These are phyloP conservation scores for Protosalanx chinensis DNA, from an alignment of 2,797 vertebrate species.

Conservation along the genomic window DNA sequence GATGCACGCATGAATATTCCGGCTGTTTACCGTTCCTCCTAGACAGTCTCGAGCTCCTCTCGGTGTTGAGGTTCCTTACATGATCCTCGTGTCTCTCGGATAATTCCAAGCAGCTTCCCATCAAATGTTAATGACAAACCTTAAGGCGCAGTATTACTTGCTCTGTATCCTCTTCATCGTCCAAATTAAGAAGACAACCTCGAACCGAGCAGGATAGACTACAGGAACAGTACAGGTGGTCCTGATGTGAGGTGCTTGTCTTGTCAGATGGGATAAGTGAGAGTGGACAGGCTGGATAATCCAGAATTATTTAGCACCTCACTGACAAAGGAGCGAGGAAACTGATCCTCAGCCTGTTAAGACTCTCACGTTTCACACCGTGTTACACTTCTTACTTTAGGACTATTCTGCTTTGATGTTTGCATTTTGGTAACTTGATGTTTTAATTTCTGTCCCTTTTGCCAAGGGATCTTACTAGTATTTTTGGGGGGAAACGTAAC, in stretches of 20 bases:
- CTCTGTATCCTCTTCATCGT: conserved; percentile 67
- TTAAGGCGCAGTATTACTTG: conserved; percentile 75
- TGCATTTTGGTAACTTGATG: conserved; percentile 46
- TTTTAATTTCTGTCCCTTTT: conserved; percentile 20
- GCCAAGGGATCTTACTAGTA: conserved; percentile 16
- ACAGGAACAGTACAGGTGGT: background rate
- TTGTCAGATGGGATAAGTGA: conserved; percentile 48
- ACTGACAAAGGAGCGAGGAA: conserved; percentile 67
- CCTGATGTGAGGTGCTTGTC: conserved; percentile 14
- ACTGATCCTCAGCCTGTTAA: conserved; percentile 55
- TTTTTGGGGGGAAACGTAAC: conserved; percentile 26
- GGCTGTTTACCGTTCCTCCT: conserved; percentile 58
- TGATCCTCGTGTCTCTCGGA: conserved; percentile 37
- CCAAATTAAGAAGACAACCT: conserved; percentile 26
- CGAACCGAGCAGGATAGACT: background rate
- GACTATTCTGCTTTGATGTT: conserved; percentile 47
- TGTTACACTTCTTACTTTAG: conserved; percentile 30
- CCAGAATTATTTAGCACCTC: conserved; percentile 74
- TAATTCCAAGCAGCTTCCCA: conserved; percentile 67
- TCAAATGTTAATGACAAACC: conserved; percentile 74
- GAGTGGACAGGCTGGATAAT: conserved; percentile 61
- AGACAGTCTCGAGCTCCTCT: conserved; percentile 41
- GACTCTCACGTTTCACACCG: conserved; percentile 64
- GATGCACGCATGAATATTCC: background rate
- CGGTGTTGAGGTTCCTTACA: conserved; percentile 26